Evolutionary conservation across 2,113 vertebrate species (phyloP).

Genomic region (Megalops atlanticus): DNA sequence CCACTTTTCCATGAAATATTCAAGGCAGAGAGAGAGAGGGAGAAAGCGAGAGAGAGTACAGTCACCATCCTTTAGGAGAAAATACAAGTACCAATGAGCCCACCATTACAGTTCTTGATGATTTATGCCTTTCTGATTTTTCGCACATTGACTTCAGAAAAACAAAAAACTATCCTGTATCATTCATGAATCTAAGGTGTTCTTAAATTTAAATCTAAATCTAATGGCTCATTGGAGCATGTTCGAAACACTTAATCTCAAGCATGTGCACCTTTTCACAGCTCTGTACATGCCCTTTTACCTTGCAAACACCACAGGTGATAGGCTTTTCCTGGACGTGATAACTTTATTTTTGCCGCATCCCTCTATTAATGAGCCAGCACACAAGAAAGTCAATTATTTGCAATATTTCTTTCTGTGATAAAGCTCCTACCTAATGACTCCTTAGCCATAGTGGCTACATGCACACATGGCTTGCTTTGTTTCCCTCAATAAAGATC

Average conservation of each 20-base stretch:
- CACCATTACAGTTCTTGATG: too few species aligned
- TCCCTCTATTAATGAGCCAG: not conserved
- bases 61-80: too few species aligned
- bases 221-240: not conserved
- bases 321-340: not conserved
- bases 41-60: too few species aligned
- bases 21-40: too few species aligned
- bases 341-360: not conserved
- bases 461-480: not conserved
- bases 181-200: not conserved
- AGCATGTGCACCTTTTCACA: not conserved
- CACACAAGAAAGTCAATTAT: not conserved
- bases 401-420: not conserved
- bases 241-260: not conserved
- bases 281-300: not conserved
- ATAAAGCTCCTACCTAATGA: not conserved
- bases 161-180: not conserved
- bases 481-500: not conserved
- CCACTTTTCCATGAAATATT: not conserved
- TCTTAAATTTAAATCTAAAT: too few species aligned
- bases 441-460: not conserved
- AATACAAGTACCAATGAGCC: too few species aligned
- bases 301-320: not conserved
- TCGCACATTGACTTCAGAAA: too few species aligned
- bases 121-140: too few species aligned